Evolutionary conservation across 2,888 invertebrate species (phyloP), one percentile per base, ranked within the genome.

Genomic region (Orthosia gothica): DNA sequence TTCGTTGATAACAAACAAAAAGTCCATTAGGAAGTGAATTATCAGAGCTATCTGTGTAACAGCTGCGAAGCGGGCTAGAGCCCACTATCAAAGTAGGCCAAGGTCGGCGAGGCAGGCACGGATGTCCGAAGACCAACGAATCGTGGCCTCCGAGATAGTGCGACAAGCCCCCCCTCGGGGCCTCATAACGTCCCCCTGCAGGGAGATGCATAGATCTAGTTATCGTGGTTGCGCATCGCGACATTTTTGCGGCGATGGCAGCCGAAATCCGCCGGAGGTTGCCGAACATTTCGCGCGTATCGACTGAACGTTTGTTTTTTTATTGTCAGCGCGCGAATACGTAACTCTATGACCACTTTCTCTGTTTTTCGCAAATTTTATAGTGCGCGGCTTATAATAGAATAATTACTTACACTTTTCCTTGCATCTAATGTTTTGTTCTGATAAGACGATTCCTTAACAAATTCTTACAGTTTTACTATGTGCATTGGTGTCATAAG

Each of bases 71-170:
- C 89, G 74, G 87, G 88, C 91, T 89, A 89, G 89, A 88, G 84
- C 82, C 76, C 87, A 88, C 87, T 93, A 95, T 94, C 94, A 90
- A 94, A 92, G 87, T 95, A 87, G 95, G 95, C 94, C 95, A 95
- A 95, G 95, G 95, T 92, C 92, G 85, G 70, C 86, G 77, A 84
- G 75, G 76, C 85, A 76, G 79, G 85, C 85, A 82, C 85, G 87
- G 87, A 88, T 88, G 90, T 89, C 87, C 85, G 80, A 76, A 81
- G 85, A 82, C 94, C 93, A 92, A 81, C 81, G 58, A 85, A 87
- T 82, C 86, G 79, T 89, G 94, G 91, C 91, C 94, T 89, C 89
- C 84, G 82, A 82, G 88, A 88, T 88, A 87, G 83, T 84, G 86
- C 85, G 71, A 86, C 83, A 74, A 75, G 81, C 76, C 89, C 89